These are phyloP conservation scores for Montipora sp. DNA, from an alignment of 64 coral and sea anemone species.

Conservation along the genomic window DNA sequence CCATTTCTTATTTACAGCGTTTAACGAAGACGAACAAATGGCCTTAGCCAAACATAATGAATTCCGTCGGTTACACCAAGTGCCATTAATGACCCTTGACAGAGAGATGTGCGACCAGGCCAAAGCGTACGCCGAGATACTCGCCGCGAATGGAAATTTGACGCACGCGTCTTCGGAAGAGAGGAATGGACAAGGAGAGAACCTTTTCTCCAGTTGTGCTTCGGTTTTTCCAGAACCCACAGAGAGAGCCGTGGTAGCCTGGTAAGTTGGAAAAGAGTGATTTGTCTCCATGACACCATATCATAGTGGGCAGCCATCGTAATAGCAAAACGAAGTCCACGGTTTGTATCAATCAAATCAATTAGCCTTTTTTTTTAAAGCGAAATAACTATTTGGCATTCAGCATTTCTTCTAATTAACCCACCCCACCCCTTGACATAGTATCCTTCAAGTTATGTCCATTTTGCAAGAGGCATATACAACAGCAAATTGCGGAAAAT, in stretches of 20 bases:
- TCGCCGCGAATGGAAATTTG: not conserved
- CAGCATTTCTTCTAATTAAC: no score
- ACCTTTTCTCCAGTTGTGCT: conserved; percentile 55
- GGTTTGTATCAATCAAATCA: no score
- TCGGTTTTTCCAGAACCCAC: not conserved
- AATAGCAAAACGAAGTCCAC: no score
- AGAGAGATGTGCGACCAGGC: conserved; percentile 56
- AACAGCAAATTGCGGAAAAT: no score
- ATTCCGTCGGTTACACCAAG: conserved; percentile 31
- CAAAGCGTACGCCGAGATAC: conserved; percentile 15
- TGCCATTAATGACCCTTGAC: conserved; percentile 43
- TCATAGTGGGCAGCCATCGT: no score
- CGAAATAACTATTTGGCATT: no score
- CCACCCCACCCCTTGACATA: no score
- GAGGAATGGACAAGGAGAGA: conserved; percentile 42
- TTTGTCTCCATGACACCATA: not conserved
- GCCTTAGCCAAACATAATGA: conserved; percentile 11
- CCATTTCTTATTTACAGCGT: not conserved
- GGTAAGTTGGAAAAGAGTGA: not conserved
- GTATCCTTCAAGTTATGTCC: no score
- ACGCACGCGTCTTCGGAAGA: conserved; percentile 15
- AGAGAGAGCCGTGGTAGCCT: conserved; percentile 46
- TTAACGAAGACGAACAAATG: not conserved
- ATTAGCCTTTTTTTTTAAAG: no score
- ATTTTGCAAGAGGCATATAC: no score